These are phyloP conservation scores for Acleris laterana DNA, from an alignment of 2,888 invertebrate species.

Conservation along the genomic window DNA sequence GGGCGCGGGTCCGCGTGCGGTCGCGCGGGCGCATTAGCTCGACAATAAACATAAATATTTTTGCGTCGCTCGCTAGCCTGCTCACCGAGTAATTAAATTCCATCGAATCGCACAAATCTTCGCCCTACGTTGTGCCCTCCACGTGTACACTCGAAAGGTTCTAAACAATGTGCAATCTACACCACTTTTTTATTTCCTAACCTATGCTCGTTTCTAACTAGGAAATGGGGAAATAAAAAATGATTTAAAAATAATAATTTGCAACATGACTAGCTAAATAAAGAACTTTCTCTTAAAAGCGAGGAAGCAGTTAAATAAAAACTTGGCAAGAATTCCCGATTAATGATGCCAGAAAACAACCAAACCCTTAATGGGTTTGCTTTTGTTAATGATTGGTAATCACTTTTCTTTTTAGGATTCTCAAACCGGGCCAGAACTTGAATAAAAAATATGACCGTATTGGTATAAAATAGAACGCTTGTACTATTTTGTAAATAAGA, in stretches of 20 bases:
- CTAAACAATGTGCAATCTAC: conserved; percentile 13
- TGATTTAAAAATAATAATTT: neutral
- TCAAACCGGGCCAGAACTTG: no score
- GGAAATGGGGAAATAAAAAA: neutral
- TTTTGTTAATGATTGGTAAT: conserved; percentile 1
- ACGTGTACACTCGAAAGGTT: conserved; percentile 47
- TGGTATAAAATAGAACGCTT: neutral
- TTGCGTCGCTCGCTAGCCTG: conserved; percentile 75
- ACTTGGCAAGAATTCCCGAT: neutral
- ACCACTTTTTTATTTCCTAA: neutral
- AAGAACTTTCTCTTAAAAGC: neutral
- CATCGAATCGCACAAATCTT: conserved; percentile 81
- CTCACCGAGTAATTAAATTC: conserved; percentile 81
- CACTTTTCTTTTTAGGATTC: neutral
- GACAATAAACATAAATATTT: conserved; percentile 84
- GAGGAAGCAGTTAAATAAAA: neutral
- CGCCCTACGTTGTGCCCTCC: conserved; percentile 57
- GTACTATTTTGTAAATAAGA: conserved; percentile 20
- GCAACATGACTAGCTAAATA: neutral
- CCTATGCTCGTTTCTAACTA: neutral
- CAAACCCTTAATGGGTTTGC: conserved; percentile 3
- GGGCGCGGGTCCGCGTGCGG: conserved; percentile 57
- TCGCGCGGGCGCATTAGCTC: conserved; percentile 72
- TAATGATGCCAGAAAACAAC: conserved; percentile 2
- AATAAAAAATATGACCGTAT: no score